Conservation (phyloP, 2,797 vertebrate genomes). For the Mormyrops boulengeri region DNA sequence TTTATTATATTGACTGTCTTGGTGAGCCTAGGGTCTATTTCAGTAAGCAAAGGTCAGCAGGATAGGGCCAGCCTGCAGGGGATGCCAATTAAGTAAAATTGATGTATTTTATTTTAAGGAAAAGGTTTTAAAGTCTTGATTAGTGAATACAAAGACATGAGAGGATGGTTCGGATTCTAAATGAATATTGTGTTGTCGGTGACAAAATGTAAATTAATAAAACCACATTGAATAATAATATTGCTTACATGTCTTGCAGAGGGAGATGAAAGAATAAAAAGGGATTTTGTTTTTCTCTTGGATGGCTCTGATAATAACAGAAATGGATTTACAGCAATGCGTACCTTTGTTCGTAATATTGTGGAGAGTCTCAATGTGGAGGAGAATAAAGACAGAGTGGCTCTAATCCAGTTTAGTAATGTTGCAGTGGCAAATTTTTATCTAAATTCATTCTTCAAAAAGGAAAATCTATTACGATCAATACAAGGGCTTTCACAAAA, state of each 20-base stretch:
- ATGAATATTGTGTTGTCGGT: background rate
- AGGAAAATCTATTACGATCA: conserved; percentile 44
- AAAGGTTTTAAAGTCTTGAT: background rate
- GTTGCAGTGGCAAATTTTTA: conserved; percentile 47
- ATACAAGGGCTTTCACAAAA: conserved; percentile 47
- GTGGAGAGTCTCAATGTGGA: conserved; percentile 45
- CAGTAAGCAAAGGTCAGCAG: background rate
- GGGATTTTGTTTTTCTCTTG: conserved; percentile 53
- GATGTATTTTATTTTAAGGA: background rate
- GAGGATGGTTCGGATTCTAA: background rate
- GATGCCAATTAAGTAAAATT: background rate
- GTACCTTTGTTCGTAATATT: conserved; percentile 45
- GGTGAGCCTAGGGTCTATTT: background rate
- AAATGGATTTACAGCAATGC: conserved; percentile 45
- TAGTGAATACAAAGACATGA: background rate
- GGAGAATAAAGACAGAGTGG: conserved; percentile 43
- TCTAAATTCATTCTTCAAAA: conserved; percentile 51
- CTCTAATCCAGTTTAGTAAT: conserved; percentile 54
- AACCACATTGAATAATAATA: background rate
- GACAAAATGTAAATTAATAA: background rate
- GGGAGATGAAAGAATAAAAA: conserved; percentile 35
- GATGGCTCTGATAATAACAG: conserved; percentile 54
- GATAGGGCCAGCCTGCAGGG: background rate
- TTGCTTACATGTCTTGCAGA: conserved; percentile 23
- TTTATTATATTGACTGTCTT: background rate